Conservation (phyloP, 1,140 invertebrate genomes). For the Ips nitidus region DNA sequence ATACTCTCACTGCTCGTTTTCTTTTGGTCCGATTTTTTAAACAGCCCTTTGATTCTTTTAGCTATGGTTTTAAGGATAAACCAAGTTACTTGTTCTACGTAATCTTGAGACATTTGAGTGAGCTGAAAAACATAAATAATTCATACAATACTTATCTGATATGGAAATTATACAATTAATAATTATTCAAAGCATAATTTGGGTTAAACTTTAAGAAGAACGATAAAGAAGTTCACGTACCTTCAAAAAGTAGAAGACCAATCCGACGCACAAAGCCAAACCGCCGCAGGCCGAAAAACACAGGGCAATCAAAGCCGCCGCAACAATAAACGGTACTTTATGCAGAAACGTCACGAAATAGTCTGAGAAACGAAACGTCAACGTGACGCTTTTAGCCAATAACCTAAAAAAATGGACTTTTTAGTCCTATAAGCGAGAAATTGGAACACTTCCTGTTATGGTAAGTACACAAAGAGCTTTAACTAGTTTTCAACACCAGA, state of each 20-base stretch:
- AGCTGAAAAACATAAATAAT: constrained; percentile 52
- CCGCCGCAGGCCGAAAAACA: constrained; percentile 59
- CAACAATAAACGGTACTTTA: constrained; percentile 57
- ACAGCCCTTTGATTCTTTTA: constrained; percentile 44
- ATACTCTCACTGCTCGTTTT: no score
- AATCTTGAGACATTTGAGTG: constrained; percentile 73
- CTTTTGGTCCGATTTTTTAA: background rate
- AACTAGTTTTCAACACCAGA: no score
- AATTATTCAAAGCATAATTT: constrained; percentile 28
- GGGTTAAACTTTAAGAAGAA: background rate
- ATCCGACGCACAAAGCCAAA: constrained; percentile 56
- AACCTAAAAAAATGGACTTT: constrained; percentile 51
- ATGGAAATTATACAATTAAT: constrained; percentile 55
- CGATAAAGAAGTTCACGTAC: constrained; percentile 43
- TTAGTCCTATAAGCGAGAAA: background rate
- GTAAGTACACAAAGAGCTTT: no score
- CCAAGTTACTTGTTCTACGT: constrained; percentile 66
- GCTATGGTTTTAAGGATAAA: constrained; percentile 56
- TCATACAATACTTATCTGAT: constrained; percentile 48
- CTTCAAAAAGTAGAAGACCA: constrained; percentile 61
- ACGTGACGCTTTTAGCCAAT: constrained; percentile 56
- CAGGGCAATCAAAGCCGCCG: constrained; percentile 54
- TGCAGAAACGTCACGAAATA: constrained; percentile 58
- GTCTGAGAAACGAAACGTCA: constrained; percentile 57
- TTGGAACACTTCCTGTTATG: background rate